Evolutionary conservation across 2,113 vertebrate species (phyloP).

Genomic region (Peromyscus polionotus): DNA sequence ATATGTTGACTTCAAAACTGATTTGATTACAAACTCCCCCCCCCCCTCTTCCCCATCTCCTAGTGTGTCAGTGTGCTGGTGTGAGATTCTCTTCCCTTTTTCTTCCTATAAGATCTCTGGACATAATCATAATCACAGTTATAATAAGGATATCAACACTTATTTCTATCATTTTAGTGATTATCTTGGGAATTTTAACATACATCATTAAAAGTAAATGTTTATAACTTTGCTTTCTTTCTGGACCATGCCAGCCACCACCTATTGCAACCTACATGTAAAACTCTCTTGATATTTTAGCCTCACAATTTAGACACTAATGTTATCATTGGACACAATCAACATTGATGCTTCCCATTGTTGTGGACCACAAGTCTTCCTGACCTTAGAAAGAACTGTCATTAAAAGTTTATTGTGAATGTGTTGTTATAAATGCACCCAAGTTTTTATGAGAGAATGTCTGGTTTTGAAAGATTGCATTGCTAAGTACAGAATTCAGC

Average conservation of each 20-base stretch:
- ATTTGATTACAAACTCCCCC: neutral
- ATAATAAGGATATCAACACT: neutral
- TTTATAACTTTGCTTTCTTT: conserved; percentile 11
- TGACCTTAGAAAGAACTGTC: neutral
- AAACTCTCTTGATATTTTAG: neutral
- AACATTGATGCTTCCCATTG: conserved; percentile 32
- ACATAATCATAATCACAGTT: neutral
- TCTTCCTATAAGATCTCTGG: neutral
- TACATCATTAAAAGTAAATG: neutral
- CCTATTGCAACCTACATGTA: neutral
- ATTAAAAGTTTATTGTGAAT: neutral
- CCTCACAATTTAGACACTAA: neutral
- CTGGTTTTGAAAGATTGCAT: neutral
- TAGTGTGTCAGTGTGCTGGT: neutral
- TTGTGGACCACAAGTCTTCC: neutral
- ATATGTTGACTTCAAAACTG: conserved; percentile 42
- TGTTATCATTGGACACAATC: neutral
- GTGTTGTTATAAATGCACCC: neutral
- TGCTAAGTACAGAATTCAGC: neutral
- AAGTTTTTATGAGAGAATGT: neutral
- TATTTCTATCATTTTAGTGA: conserved; percentile 15
- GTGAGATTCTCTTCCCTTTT: neutral
- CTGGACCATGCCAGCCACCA: neutral
- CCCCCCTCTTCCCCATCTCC: neutral
- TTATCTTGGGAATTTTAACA: conserved; percentile 14